Conservation (phyloP, 2,888 invertebrate genomes). For the Eremobia ochroleuca region DNA sequence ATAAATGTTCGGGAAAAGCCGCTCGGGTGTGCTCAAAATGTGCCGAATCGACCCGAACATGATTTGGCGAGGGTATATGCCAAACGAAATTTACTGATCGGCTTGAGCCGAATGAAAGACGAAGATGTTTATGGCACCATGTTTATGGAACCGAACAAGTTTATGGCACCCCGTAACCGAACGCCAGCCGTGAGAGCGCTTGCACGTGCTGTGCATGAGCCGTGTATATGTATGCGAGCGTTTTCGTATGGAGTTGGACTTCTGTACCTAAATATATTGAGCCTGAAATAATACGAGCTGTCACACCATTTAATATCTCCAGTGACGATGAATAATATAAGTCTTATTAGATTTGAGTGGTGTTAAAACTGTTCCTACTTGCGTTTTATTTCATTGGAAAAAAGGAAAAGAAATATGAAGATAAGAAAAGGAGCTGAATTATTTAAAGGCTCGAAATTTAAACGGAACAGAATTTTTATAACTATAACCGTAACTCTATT, state of each 20-base stretch:
- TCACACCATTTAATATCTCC: conserved; percentile 47
- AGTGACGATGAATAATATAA: conserved; percentile 41
- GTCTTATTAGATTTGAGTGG: conserved; percentile 26
- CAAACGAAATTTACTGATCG: neutral
- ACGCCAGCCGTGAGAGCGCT: neutral
- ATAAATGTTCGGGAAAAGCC: neutral
- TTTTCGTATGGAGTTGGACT: neutral
- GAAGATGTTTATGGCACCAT: neutral
- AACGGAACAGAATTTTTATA: neutral
- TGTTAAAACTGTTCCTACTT: neutral
- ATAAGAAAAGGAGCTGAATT: conserved; percentile 8
- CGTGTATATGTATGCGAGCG: neutral
- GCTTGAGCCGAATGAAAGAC: neutral
- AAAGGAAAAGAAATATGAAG: conserved; percentile 6
- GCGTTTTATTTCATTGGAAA: conserved; percentile 1
- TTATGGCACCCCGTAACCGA: neutral
- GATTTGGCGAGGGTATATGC: neutral
- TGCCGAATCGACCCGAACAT: neutral
- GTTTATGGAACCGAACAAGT: too few relatives aligned
- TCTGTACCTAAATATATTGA: neutral
- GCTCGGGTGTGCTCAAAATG: neutral
- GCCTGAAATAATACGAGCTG: conserved; percentile 32
- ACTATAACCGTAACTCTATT: neutral
- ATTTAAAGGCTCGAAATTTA: conserved; percentile 7
- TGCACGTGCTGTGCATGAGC: too few relatives aligned